Percentiles rank a stretch among this genome's conserved stretches.
These are phyloP conservation scores for Polymixis lichenea DNA, from an alignment of 2,888 invertebrate species.

Conservation along the genomic window DNA sequence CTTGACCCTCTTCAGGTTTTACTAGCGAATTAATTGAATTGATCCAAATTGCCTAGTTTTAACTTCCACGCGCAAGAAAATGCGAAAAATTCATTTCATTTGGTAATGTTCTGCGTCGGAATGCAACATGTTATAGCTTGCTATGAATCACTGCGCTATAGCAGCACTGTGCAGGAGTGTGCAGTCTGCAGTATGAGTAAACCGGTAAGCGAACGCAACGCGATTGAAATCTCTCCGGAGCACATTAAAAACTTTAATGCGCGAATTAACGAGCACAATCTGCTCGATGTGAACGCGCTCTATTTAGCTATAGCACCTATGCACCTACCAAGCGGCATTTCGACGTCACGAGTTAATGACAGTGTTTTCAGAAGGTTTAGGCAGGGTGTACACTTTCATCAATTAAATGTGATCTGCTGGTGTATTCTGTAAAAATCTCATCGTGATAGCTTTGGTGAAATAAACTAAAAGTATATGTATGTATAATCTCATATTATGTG, in stretches of 20 bases:
- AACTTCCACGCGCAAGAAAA: background rate
- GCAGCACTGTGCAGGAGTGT: background rate
- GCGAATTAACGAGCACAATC: slow-evolving; percentile 16
- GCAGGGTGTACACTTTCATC: background rate
- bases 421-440: no score
- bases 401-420: background rate
- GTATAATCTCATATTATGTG: no score
- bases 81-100: background rate
- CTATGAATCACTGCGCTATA: background rate
- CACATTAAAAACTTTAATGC: slow-evolving; percentile 32
- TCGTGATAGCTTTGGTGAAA: no score
- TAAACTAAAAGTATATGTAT: no score
- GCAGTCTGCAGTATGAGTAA: slow-evolving; percentile 8
- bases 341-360: background rate
- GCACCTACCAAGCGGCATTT: no score
- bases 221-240: slow-evolving; percentile 36
- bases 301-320: background rate
- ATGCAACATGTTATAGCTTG: slow-evolving; percentile 10
- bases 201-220: background rate
- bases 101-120: background rate
- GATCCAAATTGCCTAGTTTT: background rate
- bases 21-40: slow-evolving; percentile 12
- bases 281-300: slow-evolving; percentile 1
- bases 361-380: background rate
- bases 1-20: background rate